A percentile compares a stretch with the other conserved stretches of the same genome.
These are phyloP conservation scores for Chironomus tentans DNA, from an alignment of 2,888 invertebrate genomes.

Conservation along the genomic window DNA sequence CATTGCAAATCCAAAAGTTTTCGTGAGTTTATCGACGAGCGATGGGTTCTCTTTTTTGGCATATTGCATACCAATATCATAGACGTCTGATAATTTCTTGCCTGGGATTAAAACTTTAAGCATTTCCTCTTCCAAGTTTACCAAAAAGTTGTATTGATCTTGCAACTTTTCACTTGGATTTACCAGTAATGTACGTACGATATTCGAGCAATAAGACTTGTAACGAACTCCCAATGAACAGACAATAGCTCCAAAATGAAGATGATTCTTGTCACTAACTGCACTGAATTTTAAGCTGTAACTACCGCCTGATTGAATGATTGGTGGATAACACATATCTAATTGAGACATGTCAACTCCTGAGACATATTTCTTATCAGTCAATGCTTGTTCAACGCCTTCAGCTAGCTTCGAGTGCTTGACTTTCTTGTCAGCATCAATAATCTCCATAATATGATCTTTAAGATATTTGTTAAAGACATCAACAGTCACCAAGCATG, in stretches of 20 bases:
- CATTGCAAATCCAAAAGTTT: constrained; percentile 94
- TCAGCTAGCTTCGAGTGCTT: constrained; percentile 92
- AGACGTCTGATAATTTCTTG: constrained; percentile 75
- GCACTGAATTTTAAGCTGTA: constrained; percentile 96
- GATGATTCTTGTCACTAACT: constrained; percentile 81
- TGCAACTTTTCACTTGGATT: constrained; percentile 76
- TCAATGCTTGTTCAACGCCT: constrained; percentile 85
- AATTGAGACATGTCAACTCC: constrained; percentile 81
- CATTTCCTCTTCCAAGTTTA: constrained; percentile 83
- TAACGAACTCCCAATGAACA: constrained; percentile 92
- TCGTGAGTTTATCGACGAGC: constrained; percentile 81
- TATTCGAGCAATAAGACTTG: constrained; percentile 96
- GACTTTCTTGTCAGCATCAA: constrained; percentile 97
- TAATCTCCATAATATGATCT: constrained; percentile 97
- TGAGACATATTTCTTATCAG: constrained; percentile 92
- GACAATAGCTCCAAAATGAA: constrained; percentile 94
- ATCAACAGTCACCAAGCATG: constrained; percentile 85
- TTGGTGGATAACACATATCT: constrained; percentile 97
- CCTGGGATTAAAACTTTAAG: constrained; percentile 75
- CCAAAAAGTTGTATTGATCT: constrained; percentile 84
- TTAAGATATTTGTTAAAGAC: constrained; percentile 94
- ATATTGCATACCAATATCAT: constrained; percentile 68
- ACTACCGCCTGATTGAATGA: constrained; percentile 97
- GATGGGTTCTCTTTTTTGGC: constrained; percentile 81
- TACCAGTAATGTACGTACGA: constrained; percentile 90